Evolutionary conservation across 2,888 invertebrate genomes (phyloP).

Genomic region (Drosophila borborema): DNA sequence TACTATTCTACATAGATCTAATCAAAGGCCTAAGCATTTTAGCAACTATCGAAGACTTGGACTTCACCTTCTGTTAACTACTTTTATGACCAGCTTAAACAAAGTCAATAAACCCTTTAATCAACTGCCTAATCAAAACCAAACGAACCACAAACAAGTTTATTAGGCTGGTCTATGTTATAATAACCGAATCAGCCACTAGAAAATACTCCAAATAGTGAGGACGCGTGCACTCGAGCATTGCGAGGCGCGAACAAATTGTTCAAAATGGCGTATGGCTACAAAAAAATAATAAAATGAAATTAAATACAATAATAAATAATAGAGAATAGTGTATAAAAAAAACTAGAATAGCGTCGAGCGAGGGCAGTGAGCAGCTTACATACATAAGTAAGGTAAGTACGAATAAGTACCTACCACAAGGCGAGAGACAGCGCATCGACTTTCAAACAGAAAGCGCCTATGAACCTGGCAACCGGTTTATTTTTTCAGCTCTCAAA

Average conservation of each 20-base stretch:
- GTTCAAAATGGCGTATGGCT: conserved; percentile 38
- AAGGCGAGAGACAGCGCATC: conserved; percentile 44
- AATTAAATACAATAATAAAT: conserved; percentile 2
- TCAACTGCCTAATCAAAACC: conserved; percentile 49
- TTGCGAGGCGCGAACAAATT: conserved; percentile 51
- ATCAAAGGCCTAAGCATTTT: background rate
- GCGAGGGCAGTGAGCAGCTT: conserved; percentile 22
- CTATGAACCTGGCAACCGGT: conserved; percentile 79
- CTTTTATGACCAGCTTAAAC: conserved; percentile 47
- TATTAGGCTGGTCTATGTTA: conserved; percentile 24
- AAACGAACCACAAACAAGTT: conserved; percentile 59
- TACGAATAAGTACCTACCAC: conserved; percentile 57
- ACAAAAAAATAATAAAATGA: conserved; percentile 1
- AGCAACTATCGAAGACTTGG: background rate
- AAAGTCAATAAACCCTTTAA: conserved; percentile 59
- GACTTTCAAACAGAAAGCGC: conserved; percentile 65
- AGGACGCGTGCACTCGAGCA: conserved; percentile 48
- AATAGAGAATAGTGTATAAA: conserved; percentile 3
- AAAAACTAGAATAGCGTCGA: conserved; percentile 39
- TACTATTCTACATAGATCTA: conserved; percentile 9
- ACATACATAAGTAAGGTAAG: conserved; percentile 49
- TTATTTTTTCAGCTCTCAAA: conserved; percentile 36
- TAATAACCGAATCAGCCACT: conserved; percentile 31
- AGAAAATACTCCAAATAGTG: conserved; percentile 35
- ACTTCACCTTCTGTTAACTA: conserved; percentile 18